Evolutionary conservation across 2,113 vertebrate species (phyloP), one percentile per base, ranked within the genome.

Genomic region (Apaloderma vittatum): DNA sequence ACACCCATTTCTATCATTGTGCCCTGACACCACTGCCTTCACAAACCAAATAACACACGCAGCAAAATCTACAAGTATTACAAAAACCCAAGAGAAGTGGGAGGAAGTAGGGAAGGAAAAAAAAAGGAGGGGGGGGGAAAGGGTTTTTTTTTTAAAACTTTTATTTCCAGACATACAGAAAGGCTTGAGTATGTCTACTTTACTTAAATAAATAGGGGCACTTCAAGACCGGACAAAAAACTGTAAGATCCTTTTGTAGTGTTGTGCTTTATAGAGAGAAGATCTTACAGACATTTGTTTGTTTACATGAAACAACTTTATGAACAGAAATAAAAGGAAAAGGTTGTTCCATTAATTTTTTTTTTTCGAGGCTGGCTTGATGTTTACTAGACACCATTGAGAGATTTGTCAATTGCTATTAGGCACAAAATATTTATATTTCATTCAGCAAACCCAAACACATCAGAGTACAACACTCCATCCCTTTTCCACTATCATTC

Each of bases 261-360:
- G 98, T 98, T 98, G 98, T 98, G 98, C 98, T 98, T 98, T 98
- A 86, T 93, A 98, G 96, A 97, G 94, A 96, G 91, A 95, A 93
- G 95, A 98, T 96, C 97, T 98, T 97, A 95, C 95, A 98, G 96
- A 91, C 86, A 91, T 96, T 93, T 94, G 94, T 92, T 95, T 93
- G 94, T 92, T 95, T 93, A 88, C 54, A 90, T 61, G 78, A 94
- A 97, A 96, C 82, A 94, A 95, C 88, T 93, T n/a, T 24, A 57
- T 92, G 66, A 93, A 95, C 76, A 96, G 86, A 94, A 97, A 92
- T 54, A 76, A 92, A 97, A 94, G 55, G 58, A 84, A 77, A 91
- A 96, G 73, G 72, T 85, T 97, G 95, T 96, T 97, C 97, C 97
- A 94, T 57, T 48, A 57, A 29, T 72, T 18, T 34, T 70, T 67